Evolutionary conservation across 2,888 invertebrate genomes (phyloP), one percentile per base, ranked within the genome.

Genomic region (Euplexia lucipara): DNA sequence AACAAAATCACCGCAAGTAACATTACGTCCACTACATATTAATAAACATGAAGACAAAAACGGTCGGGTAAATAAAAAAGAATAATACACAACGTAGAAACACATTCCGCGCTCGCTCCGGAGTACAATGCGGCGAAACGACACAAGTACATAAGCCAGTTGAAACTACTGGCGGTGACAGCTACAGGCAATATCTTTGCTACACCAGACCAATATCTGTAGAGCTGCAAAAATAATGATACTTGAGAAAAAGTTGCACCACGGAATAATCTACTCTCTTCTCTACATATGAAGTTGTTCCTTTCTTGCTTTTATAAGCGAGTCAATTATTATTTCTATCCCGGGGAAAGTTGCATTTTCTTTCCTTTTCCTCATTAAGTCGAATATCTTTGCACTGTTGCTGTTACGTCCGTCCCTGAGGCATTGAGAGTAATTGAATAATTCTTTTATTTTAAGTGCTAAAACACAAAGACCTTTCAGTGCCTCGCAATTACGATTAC

Each of bases 111-210:
- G 75, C 80, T 79, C 81, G 79, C 78, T 83, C 80, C 73, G 65
- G 82, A 85, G 82, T 77, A 86, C 86, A 86, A 86, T 84, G 84
- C 77, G 72, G 72, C 53, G 71, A 62, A 70, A 81, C 83, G 85
- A 88, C 87, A 88, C 89, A 86, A 90, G 89, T 89, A 87, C 89
- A 90, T 89, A 90, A 91, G 91, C 91, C 84, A 88, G 89, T 88
- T 85, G 87, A 83, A 88, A 86, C 84, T 87, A 88, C 90, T 92
- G 92, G 71, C 81, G 84, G 83, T 90, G 93, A 92, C 93, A 92
- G 92, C 88, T 90, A 93, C 90, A 92, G 88, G 91, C 93, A 92
- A 93, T 93, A 93, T 92, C 92, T 92, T 89, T 88, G 88, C 88
- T 85, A 82, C 81, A 83, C 88, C 86, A 89, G 87, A 90, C 91